phyloP scores from a whole-genome alignment of 1,140 invertebrate genomes.

The Notospermus geniculatus region DNA sequence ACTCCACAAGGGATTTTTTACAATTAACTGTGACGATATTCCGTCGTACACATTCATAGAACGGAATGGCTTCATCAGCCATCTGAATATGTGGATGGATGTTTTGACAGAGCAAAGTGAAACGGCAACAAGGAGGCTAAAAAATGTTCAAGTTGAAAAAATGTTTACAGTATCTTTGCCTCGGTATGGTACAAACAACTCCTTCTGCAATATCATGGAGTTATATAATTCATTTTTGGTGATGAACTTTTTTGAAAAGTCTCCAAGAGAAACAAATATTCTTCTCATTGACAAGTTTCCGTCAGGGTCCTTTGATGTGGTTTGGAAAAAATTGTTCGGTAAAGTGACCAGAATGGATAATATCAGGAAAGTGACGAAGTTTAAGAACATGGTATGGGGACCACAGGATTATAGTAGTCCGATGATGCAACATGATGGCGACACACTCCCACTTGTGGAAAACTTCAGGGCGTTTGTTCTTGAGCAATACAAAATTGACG shows the following conservation, averaged over 20 bases:
- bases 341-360: conserved; percentile 19
- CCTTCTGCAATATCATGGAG: conserved; percentile 53
- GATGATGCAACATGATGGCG: conserved; percentile 29
- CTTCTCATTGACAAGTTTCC: conserved; percentile 44
- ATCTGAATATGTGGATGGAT: background rate
- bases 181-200: conserved; percentile 49
- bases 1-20: conserved; percentile 32
- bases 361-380: conserved; percentile 19
- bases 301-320: conserved; percentile 34
- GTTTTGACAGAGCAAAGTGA: conserved; percentile 12
- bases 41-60: no score
- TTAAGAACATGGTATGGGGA: conserved; percentile 36
- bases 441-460: conserved; percentile 35
- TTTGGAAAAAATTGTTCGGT: conserved; percentile 43
- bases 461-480: conserved; percentile 47
- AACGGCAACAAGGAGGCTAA: background rate
- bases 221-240: conserved; percentile 50
- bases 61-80: no score
- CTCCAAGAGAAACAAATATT: conserved; percentile 32
- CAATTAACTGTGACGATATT: conserved; percentile 21
- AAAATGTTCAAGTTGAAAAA: background rate
- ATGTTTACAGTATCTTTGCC: conserved; percentile 33
- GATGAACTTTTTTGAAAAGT: conserved; percentile 34
- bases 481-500: conserved; percentile 14
- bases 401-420: conserved; percentile 46